Evolutionary conservation across 2,888 invertebrate genomes (phyloP).

Genomic region (Lepidonotus clava): DNA sequence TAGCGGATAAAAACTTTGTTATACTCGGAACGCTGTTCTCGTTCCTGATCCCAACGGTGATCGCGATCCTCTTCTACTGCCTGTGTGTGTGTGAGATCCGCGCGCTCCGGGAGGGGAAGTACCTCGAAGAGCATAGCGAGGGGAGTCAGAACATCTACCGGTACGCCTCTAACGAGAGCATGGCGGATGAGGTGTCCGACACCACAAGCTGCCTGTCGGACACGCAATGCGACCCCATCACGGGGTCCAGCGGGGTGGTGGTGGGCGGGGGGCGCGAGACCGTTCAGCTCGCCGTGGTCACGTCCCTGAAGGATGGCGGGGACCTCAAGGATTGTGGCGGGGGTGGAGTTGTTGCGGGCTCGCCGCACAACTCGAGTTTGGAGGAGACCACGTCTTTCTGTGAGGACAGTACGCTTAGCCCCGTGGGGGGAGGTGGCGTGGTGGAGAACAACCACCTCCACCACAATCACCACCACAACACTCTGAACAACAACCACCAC

Average conservation of each 20-base stretch:
- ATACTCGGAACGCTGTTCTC: slow-evolving; percentile 65
- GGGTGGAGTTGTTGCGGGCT: background rate
- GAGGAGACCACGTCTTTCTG: slow-evolving; percentile 52
- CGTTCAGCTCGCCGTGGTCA: slow-evolving; percentile 58
- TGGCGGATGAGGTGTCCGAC: slow-evolving; percentile 55
- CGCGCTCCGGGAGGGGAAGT: slow-evolving; percentile 57
- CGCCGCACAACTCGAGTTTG: slow-evolving; percentile 10
- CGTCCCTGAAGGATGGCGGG: slow-evolving; percentile 16
- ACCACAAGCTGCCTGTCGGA: slow-evolving; percentile 54
- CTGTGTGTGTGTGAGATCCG: slow-evolving; percentile 60
- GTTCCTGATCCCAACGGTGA: slow-evolving; percentile 61
- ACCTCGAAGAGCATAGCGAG: slow-evolving; percentile 57
- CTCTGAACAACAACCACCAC: no score
- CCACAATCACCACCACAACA: slow-evolving; percentile 11
- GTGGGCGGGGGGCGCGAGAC: slow-evolving; percentile 31
- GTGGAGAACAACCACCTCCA: background rate
- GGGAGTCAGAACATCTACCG: slow-evolving; percentile 55
- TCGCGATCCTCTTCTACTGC: slow-evolving; percentile 59
- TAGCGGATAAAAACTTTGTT: slow-evolving; percentile 66
- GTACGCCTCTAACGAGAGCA: slow-evolving; percentile 56
- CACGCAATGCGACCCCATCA: background rate
- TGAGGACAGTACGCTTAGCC: slow-evolving; percentile 37
- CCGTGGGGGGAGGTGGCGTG: no score
- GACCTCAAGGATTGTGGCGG: slow-evolving; percentile 20
- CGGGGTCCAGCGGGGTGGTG: background rate